Conservation (phyloP, 1,140 invertebrate genomes). For the Lucilia sericata region DNA sequence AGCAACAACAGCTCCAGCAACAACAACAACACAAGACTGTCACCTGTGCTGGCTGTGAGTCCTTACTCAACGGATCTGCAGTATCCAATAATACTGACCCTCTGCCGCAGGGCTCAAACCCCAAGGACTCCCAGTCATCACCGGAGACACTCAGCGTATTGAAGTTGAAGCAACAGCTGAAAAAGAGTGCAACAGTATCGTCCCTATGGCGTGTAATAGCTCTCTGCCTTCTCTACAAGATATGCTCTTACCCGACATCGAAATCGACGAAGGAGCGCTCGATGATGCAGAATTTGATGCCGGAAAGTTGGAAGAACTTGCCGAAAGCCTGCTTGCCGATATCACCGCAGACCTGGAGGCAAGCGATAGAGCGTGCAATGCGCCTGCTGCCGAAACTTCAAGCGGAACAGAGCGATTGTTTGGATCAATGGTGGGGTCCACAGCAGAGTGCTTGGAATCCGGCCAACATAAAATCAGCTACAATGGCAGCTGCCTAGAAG, state of each 20-base stretch:
- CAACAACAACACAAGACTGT: conserved; percentile 49
- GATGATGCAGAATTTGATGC: conserved; percentile 76
- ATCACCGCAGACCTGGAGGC: conserved; percentile 80
- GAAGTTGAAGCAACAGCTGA: conserved; percentile 54
- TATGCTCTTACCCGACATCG: conserved; percentile 75
- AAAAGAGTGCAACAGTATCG: conserved; percentile 68
- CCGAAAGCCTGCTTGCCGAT: conserved; percentile 83
- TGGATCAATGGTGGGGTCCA: conserved; percentile 80
- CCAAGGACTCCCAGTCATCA: conserved; percentile 72
- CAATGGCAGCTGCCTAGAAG: conserved; percentile 45
- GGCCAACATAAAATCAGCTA: conserved; percentile 70
- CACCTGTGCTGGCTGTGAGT: conserved; percentile 72
- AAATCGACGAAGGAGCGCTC: conserved; percentile 70
- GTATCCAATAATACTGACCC: conserved; percentile 76
- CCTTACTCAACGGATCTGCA: conserved; percentile 77
- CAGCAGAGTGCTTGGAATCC: conserved; percentile 85
- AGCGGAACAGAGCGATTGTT: conserved; percentile 63
- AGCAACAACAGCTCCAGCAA: conserved; percentile 39
- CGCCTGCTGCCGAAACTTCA: conserved; percentile 67
- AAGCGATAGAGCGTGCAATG: conserved; percentile 71
- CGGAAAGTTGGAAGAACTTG: conserved; percentile 80
- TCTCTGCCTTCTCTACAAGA: conserved; percentile 84
- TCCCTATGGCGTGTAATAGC: conserved; percentile 77
- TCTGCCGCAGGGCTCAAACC: conserved; percentile 83
- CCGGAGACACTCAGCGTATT: conserved; percentile 35